Percentiles rank a stretch among this genome's conserved stretches.
phyloP scores from a whole-genome alignment of 2,888 invertebrate genomes.

The Drosophila silvestris region DNA sequence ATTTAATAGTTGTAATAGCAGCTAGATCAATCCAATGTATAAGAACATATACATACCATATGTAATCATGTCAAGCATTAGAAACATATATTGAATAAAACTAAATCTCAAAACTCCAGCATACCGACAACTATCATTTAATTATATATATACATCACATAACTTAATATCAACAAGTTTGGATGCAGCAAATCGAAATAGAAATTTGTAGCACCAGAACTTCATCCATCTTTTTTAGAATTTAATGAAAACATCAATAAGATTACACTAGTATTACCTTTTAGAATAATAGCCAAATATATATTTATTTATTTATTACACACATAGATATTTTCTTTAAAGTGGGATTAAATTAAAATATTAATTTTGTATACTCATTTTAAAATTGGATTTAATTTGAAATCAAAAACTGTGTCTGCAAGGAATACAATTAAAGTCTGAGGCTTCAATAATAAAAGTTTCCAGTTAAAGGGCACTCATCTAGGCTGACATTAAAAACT shows the following conservation, averaged over 20 bases:
- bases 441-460: neutral
- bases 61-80: slow-evolving; percentile 14
- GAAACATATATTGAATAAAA: slow-evolving; percentile 11
- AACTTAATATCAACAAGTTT: neutral
- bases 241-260: neutral
- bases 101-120: slow-evolving; percentile 20
- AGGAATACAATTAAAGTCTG: neutral
- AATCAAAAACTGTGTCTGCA: neutral
- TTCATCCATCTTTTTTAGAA: neutral
- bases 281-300: neutral
- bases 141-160: neutral
- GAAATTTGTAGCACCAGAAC: neutral
- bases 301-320: neutral
- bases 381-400: neutral
- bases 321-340: neutral
- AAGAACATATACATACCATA: slow-evolving; percentile 10
- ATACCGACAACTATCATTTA: slow-evolving; percentile 22
- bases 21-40: slow-evolving; percentile 14
- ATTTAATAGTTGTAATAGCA: slow-evolving; percentile 29
- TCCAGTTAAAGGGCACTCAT: neutral
- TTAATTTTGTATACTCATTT: neutral
- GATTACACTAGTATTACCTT: neutral
- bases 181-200: too few species aligned
- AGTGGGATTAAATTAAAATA: neutral
- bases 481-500: neutral